phyloP scores from a whole-genome alignment of 2,888 invertebrate species.

The Microchrysa polita region DNA sequence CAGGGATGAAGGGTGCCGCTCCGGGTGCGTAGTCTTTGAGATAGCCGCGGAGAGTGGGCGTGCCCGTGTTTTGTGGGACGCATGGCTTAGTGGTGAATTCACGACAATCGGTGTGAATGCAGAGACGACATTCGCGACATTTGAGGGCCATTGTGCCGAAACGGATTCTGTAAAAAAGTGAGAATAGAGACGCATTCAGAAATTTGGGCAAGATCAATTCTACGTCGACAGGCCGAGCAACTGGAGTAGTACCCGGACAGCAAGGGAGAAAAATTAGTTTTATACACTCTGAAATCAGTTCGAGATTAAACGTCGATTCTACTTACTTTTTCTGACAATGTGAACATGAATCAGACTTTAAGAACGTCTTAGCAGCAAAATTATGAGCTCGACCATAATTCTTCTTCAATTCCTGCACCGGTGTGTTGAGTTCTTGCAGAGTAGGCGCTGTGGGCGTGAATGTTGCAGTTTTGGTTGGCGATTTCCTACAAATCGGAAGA shows the following conservation, averaged over 20 bases:
- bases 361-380: constrained; percentile 67
- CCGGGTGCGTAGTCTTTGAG: constrained; percentile 88
- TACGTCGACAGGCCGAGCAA: no score
- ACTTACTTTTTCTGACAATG: constrained; percentile 63
- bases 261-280: no score
- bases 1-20: constrained; percentile 92
- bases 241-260: no score
- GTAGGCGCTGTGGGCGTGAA: constrained; percentile 56
- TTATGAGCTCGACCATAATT: constrained; percentile 64
- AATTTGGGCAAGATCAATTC: no score
- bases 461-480: constrained; percentile 56
- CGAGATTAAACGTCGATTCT: background rate
- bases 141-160: constrained; percentile 86
- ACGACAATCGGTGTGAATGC: constrained; percentile 87
- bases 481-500: constrained; percentile 33
- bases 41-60: constrained; percentile 71
- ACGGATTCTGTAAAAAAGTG: constrained; percentile 70
- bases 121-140: constrained; percentile 85
- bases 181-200: no score
- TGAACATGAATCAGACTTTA: constrained; percentile 61
- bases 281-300: no score
- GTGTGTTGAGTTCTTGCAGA: constrained; percentile 50
- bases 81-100: constrained; percentile 86
- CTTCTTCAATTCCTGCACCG: constrained; percentile 57
- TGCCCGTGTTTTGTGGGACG: constrained; percentile 74